These are phyloP conservation scores for Eueides isabella DNA, from an alignment of 1,140 invertebrate species.

Conservation along the genomic window DNA sequence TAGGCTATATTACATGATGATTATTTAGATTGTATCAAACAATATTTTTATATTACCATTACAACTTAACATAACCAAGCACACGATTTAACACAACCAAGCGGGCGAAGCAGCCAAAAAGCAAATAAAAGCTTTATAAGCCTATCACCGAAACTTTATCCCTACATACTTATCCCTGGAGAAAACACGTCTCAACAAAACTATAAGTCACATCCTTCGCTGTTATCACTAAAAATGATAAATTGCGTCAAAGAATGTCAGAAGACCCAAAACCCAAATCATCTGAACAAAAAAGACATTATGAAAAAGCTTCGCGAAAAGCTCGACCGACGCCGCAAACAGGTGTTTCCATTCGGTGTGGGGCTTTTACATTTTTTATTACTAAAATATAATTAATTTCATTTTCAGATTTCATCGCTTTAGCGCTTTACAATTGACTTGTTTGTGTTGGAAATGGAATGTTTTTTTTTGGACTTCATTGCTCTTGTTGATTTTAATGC, in stretches of 20 bases:
- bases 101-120: no score
- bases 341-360: neutral
- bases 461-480: neutral
- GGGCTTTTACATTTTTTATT: conserved; percentile 5
- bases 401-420: neutral
- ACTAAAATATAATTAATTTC: conserved; percentile 11
- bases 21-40: no score
- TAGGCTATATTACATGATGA: no score
- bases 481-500: neutral
- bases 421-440: neutral
- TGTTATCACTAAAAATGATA: conserved; percentile 2
- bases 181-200: neutral
- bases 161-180: neutral
- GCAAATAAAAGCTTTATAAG: neutral
- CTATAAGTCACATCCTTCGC: conserved; percentile 4
- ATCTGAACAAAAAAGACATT: neutral
- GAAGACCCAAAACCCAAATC: neutral
- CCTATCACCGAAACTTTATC: neutral
- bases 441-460: neutral
- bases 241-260: neutral
- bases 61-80: no score
- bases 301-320: neutral
- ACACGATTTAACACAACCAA: no score
- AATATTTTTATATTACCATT: no score
- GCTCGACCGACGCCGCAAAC: neutral